Percentiles rank a stretch among this genome's conserved stretches.
Conservation (phyloP, 2,888 invertebrate genomes). For the Teleogryllus oceanicus region DNA sequence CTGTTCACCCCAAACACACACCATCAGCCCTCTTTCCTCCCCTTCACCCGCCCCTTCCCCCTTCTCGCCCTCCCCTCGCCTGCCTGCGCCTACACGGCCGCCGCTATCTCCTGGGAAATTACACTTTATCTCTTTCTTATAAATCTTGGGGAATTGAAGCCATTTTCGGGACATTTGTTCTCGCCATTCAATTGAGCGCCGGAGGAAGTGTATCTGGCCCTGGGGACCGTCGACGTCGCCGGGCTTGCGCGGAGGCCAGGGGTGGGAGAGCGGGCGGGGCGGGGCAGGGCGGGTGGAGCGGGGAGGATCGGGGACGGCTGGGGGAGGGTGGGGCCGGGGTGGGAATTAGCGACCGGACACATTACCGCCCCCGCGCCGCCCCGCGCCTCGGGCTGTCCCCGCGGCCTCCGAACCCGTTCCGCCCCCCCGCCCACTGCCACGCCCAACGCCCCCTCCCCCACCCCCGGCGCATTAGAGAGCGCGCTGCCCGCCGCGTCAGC, state of each 20-base stretch:
- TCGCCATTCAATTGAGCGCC: slow-evolving; percentile 10
- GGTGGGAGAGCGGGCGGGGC: not conserved
- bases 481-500: not conserved
- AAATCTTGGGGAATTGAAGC: slow-evolving; percentile 9
- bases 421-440: not conserved
- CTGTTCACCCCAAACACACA: too few species aligned
- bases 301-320: not conserved
- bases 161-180: slow-evolving; percentile 6
- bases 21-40: too few species aligned
- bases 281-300: not conserved
- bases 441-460: not conserved
- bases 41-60: too few species aligned
- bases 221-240: not conserved
- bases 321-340: not conserved
- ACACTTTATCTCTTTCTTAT: slow-evolving; percentile 18
- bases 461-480: not conserved
- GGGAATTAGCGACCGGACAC: not conserved
- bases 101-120: slow-evolving; percentile 18
- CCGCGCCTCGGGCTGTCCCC: not conserved
- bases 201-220: not conserved
- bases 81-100: not conserved
- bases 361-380: not conserved
- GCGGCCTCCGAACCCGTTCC: not conserved
- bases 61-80: too few species aligned
- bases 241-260: not conserved